These are phyloP conservation scores for Macrocentrus cingulum DNA, from an alignment of 1,140 invertebrate genomes.

Conservation along the genomic window DNA sequence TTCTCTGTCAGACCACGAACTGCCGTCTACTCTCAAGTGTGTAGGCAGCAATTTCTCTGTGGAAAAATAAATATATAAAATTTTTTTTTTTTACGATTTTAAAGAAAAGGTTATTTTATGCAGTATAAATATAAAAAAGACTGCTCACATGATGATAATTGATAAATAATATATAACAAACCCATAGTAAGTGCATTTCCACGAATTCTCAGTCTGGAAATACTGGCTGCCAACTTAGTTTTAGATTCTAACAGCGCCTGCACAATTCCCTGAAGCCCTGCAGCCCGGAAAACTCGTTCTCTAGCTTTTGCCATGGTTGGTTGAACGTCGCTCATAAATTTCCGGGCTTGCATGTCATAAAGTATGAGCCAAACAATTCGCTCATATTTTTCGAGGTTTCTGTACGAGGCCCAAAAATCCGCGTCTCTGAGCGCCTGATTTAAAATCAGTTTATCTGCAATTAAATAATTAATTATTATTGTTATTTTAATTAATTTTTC, in stretches of 20 bases:
- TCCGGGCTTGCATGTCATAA: constrained; percentile 65
- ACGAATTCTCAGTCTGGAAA: constrained; percentile 69
- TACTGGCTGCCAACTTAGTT: constrained; percentile 69
- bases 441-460: constrained; percentile 70
- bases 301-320: constrained; percentile 44
- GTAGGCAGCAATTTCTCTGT: constrained; percentile 67
- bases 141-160: too few relatives aligned
- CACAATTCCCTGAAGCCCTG: constrained; percentile 61
- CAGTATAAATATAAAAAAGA: too few relatives aligned
- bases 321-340: constrained; percentile 57
- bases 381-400: constrained; percentile 48
- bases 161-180: too few relatives aligned
- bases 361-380: constrained; percentile 64
- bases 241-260: constrained; percentile 64
- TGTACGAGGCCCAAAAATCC: constrained; percentile 64
- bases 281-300: constrained; percentile 50
- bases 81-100: too few relatives aligned
- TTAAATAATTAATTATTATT: not conserved
- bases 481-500: not conserved
- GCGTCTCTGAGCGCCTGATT: constrained; percentile 67
- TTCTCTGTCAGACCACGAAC: constrained; percentile 62
- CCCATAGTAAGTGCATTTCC: constrained; percentile 62
- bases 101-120: too few relatives aligned
- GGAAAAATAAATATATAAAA: too few relatives aligned
- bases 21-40: constrained; percentile 65